Percentiles rank a stretch among this genome's conserved stretches.
phyloP scores from a whole-genome alignment of 2,888 invertebrate genomes.

The Pterostichus niger region DNA sequence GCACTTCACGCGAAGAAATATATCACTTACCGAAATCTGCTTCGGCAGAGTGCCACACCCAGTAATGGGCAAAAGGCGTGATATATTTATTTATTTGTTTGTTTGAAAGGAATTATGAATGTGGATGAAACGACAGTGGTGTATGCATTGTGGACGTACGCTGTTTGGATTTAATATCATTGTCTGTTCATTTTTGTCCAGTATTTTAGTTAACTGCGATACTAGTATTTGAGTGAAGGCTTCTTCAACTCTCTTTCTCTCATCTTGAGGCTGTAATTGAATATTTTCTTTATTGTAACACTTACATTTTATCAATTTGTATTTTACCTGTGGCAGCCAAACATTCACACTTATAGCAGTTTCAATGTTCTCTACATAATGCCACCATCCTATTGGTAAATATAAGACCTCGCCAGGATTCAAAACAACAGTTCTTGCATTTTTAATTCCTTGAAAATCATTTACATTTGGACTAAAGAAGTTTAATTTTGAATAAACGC shows the following conservation, averaged over 20 bases:
- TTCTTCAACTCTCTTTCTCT: conserved; percentile 81
- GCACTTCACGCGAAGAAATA: too few species aligned
- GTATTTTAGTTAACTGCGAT: conserved; percentile 80
- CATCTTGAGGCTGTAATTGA: conserved; percentile 74
- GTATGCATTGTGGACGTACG: too few species aligned
- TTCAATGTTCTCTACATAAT: conserved; percentile 94
- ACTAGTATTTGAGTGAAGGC: conserved; percentile 84
- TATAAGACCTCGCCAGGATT: conserved; percentile 92
- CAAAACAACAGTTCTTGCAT: conserved; percentile 81
- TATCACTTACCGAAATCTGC: too few species aligned
- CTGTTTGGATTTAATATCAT: conserved; percentile 85
- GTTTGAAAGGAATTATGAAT: too few species aligned
- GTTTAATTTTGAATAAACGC: conserved; percentile 92
- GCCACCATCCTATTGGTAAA: conserved; percentile 98
- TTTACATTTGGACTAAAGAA: conserved; percentile 84
- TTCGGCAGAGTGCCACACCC: too few species aligned
- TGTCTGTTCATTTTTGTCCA: conserved; percentile 78
- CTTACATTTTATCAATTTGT: conserved; percentile 15
- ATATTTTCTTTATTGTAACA: conserved; percentile 27
- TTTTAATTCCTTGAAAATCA: conserved; percentile 75
- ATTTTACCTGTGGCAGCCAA: conserved; percentile 86
- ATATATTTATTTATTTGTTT: too few species aligned
- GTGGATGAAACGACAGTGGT: too few species aligned
- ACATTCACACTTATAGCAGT: conserved; percentile 82
- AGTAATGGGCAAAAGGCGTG: too few species aligned